Conservation (phyloP, 2,797 vertebrate species). For the Vespertilio murinus region DNA sequence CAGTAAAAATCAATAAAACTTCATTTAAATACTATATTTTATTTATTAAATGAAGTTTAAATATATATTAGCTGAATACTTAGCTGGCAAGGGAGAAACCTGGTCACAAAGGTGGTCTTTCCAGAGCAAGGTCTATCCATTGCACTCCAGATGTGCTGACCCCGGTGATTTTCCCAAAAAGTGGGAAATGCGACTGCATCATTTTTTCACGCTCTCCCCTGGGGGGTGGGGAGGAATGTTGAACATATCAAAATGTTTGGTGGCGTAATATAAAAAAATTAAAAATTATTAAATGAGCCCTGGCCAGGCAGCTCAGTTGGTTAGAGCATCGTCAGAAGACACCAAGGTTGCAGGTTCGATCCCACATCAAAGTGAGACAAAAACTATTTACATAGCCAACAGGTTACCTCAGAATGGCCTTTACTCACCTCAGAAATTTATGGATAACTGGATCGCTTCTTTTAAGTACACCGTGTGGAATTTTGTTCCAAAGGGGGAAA, state of each 20-base stretch:
- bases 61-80: neutral
- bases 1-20: too few relatives aligned
- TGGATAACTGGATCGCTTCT: slow-evolving; percentile 97
- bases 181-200: neutral
- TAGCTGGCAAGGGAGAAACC: neutral
- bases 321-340: neutral
- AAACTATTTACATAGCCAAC: slow-evolving; percentile 97
- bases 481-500: neutral
- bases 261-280: neutral
- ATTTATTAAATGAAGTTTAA: too few relatives aligned
- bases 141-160: neutral
- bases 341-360: neutral
- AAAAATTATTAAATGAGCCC: neutral
- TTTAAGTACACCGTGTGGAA: slow-evolving; percentile 86
- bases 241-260: slow-evolving; percentile 21
- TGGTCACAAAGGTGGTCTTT: neutral
- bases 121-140: neutral
- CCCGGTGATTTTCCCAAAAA: neutral
- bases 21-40: too few relatives aligned
- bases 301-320: too few relatives aligned
- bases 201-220: neutral
- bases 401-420: slow-evolving; percentile 95
- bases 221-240: neutral
- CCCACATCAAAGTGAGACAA: slow-evolving; percentile 94
- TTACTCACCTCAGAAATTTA: slow-evolving; percentile 95